Percentiles rank a stretch among this genome's conserved stretches.
These are phyloP conservation scores for Drosophila sturtevanti DNA, from an alignment of 1,140 invertebrate genomes.

Conservation along the genomic window DNA sequence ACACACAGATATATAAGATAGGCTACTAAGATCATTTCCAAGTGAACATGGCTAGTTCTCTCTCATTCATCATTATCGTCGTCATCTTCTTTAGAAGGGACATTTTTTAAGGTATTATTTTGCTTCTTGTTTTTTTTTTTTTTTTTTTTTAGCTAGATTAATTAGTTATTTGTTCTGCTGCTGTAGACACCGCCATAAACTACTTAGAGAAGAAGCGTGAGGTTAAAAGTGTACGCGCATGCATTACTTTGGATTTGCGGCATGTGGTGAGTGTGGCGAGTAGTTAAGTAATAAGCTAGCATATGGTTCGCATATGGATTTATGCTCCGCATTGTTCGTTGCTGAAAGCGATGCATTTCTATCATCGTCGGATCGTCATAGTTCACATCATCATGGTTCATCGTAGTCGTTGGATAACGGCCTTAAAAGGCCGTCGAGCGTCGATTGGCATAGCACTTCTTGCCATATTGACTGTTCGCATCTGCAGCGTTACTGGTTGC, in stretches of 20 bases:
- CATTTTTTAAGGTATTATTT: slow-evolving; percentile 17
- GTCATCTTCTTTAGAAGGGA: not conserved
- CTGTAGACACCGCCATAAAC: slow-evolving; percentile 61
- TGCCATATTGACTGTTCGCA: slow-evolving; percentile 70
- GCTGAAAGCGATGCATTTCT: slow-evolving; percentile 47
- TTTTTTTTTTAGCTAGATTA: slow-evolving; percentile 47
- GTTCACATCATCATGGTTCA: slow-evolving; percentile 1
- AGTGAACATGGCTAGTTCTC: slow-evolving; percentile 44
- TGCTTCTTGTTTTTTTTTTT: slow-evolving; percentile 26
- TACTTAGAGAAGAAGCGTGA: slow-evolving; percentile 64
- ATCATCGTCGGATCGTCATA: not conserved
- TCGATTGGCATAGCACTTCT: slow-evolving; percentile 76
- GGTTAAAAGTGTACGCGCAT: slow-evolving; percentile 50
- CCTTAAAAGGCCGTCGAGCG: slow-evolving; percentile 81
- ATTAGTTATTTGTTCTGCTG: slow-evolving; percentile 61
- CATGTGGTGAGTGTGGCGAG: slow-evolving; percentile 49
- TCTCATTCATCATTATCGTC: not conserved
- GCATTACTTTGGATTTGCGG: slow-evolving; percentile 58
- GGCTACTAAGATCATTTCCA: slow-evolving; percentile 29
- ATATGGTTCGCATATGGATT: slow-evolving; percentile 55
- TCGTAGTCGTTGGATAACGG: slow-evolving; percentile 22
- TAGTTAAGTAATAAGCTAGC: slow-evolving; percentile 69
- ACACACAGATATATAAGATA: slow-evolving; percentile 32
- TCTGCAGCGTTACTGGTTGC: slow-evolving; percentile 73
- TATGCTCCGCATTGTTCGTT: slow-evolving; percentile 80